phyloP scores from a whole-genome alignment of 2,888 invertebrate genomes.

The Prosapia bicincta region DNA sequence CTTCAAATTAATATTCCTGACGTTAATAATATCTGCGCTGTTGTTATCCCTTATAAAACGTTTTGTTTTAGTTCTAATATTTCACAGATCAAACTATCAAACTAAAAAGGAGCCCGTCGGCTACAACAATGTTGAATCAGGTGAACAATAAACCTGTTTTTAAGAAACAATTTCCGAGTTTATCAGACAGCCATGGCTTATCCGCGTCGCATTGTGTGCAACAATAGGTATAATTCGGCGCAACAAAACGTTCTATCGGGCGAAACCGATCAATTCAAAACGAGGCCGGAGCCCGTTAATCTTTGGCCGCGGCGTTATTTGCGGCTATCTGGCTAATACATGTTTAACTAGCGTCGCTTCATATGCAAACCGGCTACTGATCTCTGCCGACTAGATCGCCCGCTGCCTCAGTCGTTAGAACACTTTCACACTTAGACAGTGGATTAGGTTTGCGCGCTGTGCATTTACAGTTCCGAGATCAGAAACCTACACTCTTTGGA shows the following conservation, averaged over 20 bases:
- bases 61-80: not conserved
- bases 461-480: no score
- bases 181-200: not conserved
- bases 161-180: not conserved
- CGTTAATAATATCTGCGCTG: no score
- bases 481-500: no score
- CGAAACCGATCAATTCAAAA: not conserved
- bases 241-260: not conserved
- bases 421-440: no score
- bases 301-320: not conserved
- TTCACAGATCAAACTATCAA: not conserved
- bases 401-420: no score
- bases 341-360: not conserved
- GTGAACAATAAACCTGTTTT: not conserved
- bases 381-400: no score
- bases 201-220: not conserved
- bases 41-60: no score
- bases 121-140: not conserved
- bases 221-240: not conserved
- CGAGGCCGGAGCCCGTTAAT: not conserved
- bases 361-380: no score
- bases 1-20: no score
- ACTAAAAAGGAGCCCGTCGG: not conserved
- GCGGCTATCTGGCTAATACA: not conserved
- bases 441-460: no score